Percentiles rank a stretch among this genome's conserved stretches.
Evolutionary conservation across 2,888 invertebrate genomes (phyloP).

Genomic region (Acleris sparsana): DNA sequence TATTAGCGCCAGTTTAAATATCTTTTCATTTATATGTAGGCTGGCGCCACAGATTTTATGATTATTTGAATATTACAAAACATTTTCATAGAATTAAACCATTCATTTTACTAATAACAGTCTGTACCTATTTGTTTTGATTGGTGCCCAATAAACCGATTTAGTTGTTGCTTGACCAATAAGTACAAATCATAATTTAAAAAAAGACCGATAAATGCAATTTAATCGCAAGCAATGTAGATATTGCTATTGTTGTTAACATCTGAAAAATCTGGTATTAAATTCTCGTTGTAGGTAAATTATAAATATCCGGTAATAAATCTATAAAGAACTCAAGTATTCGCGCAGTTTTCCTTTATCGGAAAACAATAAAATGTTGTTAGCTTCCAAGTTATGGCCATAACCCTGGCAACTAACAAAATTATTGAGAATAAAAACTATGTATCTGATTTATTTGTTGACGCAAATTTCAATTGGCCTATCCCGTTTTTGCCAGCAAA

Average conservation of each 20-base stretch:
- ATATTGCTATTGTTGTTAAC: too few species aligned
- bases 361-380: constrained; percentile 29
- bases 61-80: too few species aligned
- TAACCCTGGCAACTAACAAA: constrained; percentile 6
- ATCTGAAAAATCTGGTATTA: not conserved
- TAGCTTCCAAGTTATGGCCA: constrained; percentile 13
- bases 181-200: too few species aligned
- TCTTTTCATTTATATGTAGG: too few species aligned
- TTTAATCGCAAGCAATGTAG: not conserved
- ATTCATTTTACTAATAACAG: too few species aligned
- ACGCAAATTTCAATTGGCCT: not conserved
- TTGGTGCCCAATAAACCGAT: too few species aligned
- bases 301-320: constrained; percentile 13
- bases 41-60: too few species aligned
- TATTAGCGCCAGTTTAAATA: too few species aligned
- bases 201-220: not conserved
- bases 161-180: too few species aligned
- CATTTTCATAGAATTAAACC: too few species aligned
- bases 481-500: too few species aligned
- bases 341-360: constrained; percentile 23
- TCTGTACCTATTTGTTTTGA: too few species aligned
- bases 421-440: constrained; percentile 15
- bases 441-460: constrained; percentile 11
- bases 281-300: constrained; percentile 1
- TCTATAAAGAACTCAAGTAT: constrained; percentile 15